These are phyloP conservation scores for Psilopsiagon aymara DNA, from an alignment of 2,113 vertebrate genomes.

Conservation along the genomic window DNA sequence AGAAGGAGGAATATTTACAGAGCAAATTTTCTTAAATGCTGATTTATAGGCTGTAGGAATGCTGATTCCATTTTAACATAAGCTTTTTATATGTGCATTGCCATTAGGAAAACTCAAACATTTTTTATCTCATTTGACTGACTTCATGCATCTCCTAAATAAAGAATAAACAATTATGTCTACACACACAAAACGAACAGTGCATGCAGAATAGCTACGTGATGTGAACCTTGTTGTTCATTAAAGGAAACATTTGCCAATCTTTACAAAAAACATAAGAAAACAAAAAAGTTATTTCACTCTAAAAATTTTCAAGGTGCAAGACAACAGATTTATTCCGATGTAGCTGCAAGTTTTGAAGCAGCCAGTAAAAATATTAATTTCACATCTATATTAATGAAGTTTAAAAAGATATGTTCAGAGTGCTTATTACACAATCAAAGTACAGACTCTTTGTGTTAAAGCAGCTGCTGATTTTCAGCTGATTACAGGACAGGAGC, in stretches of 20 bases:
- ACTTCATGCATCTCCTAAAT: slow-evolving; percentile 45
- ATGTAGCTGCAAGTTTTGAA: not conserved
- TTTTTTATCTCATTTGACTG: slow-evolving; percentile 50
- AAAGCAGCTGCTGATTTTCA: not conserved
- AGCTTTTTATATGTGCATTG: slow-evolving; percentile 28
- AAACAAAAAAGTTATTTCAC: slow-evolving; percentile 36
- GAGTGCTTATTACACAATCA: not conserved
- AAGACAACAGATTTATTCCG: not conserved
- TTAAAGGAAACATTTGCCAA: slow-evolving; percentile 52
- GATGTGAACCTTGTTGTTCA: slow-evolving; percentile 23
- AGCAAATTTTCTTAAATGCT: slow-evolving; percentile 32
- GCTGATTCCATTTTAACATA: slow-evolving; percentile 36
- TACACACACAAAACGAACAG: slow-evolving; percentile 8
- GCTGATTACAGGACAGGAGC: not conserved
- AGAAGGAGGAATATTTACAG: slow-evolving; percentile 32
- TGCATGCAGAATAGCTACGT: slow-evolving; percentile 11
- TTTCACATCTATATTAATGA: not conserved
- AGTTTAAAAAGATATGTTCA: not conserved
- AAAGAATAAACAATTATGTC: slow-evolving; percentile 36
- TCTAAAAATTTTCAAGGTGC: not conserved
- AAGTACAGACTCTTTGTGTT: not conserved
- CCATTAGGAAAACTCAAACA: not conserved
- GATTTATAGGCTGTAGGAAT: slow-evolving; percentile 8
- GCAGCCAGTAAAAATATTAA: not conserved
- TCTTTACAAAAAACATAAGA: not conserved